Evolutionary conservation across 2,797 vertebrate species (phyloP), one percentile per base, ranked within the genome.

Genomic region (Danio aesculapii): DNA sequence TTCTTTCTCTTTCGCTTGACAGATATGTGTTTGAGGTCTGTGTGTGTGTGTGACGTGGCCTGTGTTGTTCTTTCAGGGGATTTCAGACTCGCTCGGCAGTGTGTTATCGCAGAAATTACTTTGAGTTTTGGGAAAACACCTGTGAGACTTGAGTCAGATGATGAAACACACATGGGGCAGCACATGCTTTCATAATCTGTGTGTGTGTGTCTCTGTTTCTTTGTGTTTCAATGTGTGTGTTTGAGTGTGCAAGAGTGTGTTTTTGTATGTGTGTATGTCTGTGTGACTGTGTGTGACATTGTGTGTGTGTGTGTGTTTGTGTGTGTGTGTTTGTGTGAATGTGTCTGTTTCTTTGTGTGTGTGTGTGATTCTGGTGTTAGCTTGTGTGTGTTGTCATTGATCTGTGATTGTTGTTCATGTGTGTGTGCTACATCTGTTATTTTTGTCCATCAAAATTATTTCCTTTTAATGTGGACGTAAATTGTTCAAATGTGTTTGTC

Each of bases 101-200:
- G 30, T 43, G 64, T 55, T 76, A 47, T 81, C 14, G 11, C 52
- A 58, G 30, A 50, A 67, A 81, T 52, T 43, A 59, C 46, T 16
- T 30, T 75, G 50, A 44, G 79, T 63, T 30, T 61, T 59, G 74
- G 81, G 74, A 82, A 82, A 82, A 44, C 81, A 76, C 81, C 74
- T 71, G 58, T 6, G 19, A 61, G 66, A 59, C 66, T 70, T 49
- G 52, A 76, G 68, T 62, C 62, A 68, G 74, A 77, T 82, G 74
- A 76, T 64, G 73, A 82, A 82, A 82, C 77, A 41, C 47, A 77
- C 74, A 52, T 77, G 74, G 52, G 47, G 52, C 53, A 8, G n/a
- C 4, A 17, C 50, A 74, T 64, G 63, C 43, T 81, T 75, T 81
- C 62, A 79, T 79, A 79, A 79, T 79, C n/a, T 14, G 8, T 74